Base-by-base conservation (phyloP, 2,113 vertebrate genomes). In the Atractosteus spatula region DNA sequence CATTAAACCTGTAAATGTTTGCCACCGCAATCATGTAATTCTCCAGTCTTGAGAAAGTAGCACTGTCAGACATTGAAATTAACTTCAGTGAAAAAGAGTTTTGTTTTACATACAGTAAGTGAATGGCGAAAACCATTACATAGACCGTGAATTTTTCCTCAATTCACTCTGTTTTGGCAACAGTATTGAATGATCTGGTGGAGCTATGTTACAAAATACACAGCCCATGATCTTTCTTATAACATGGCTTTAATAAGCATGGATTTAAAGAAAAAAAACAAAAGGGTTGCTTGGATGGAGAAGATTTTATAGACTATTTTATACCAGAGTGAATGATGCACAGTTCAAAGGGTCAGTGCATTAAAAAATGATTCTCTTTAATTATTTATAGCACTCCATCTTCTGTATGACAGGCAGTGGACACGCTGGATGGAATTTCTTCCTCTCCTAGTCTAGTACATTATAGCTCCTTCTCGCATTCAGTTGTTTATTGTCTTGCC, bases 341-440 rank as follows among this genome's bases (percentile, higher is more conserved):
- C 65, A 66, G 1, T 0, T 71, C 81, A 79, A 82, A 71, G 83
- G 86, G 86, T 89, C 84, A 88, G 75, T 0, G 1, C 82, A 81
- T 87, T 79, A 81, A 81, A 84, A 86, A 92, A 88, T 78, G 79
- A 79, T 88, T 85, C 84, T 88, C 57, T 75, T 91, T 72, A 92
- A 90, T 92, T 90, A 91, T 93, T 91, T 78, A 91, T 7, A 0
- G 72, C 63, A 7, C 1, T 63, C 57, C 70, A 80, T 85, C 69
- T 80, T 81, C 69, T 2, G 71, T 0, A 1, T 45, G 59, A 76
- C 3, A 43, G 76, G 80, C 76, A 70, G 68, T 62, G 59, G 78
- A 71, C 67, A 66, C 42, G 68, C 72, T 45, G 75, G 62, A 75
- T 67, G 77, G 80, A 72, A 71, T 55, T 81, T 65, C 76, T 78